Conservation (phyloP, 23 tunicate genomes). For the Styela plicata region DNA sequence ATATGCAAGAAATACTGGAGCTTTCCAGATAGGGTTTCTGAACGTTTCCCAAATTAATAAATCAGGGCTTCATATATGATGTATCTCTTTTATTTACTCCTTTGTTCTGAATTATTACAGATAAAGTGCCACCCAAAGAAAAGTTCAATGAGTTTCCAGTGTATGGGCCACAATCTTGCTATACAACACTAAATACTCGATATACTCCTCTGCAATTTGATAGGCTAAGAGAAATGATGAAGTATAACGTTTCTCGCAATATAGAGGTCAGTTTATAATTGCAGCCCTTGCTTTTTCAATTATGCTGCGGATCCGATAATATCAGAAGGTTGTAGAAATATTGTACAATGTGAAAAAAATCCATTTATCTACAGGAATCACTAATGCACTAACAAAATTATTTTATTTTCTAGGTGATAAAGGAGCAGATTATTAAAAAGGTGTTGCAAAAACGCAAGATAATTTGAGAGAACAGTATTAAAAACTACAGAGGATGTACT, state of each 20-base stretch:
- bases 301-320: too few species aligned
- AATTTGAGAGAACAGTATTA: too few species aligned
- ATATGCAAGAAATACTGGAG: too few species aligned
- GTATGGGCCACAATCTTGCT: slow-evolving; percentile 6
- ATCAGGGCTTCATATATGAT: too few species aligned
- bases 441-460: background rate
- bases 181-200: slow-evolving; percentile 16
- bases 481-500: too few species aligned
- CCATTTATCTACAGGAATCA: too few species aligned
- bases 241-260: slow-evolving; percentile 11
- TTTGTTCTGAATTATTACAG: slow-evolving; percentile 8
- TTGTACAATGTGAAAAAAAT: too few species aligned
- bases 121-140: slow-evolving; percentile 4
- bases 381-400: background rate
- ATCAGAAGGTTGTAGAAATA: background rate
- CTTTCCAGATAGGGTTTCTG: too few species aligned
- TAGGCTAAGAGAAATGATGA: slow-evolving; percentile 21
- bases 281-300: too few species aligned
- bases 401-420: background rate
- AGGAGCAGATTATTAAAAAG: background rate
- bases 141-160: slow-evolving; percentile 25
- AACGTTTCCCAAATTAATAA: too few species aligned
- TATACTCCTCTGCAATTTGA: slow-evolving; percentile 32
- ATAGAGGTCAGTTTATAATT: slow-evolving; percentile 21
- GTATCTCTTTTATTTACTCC: too few species aligned